phyloP scores from a whole-genome alignment of 1,140 invertebrate genomes.

The Drosophila miranda region DNA sequence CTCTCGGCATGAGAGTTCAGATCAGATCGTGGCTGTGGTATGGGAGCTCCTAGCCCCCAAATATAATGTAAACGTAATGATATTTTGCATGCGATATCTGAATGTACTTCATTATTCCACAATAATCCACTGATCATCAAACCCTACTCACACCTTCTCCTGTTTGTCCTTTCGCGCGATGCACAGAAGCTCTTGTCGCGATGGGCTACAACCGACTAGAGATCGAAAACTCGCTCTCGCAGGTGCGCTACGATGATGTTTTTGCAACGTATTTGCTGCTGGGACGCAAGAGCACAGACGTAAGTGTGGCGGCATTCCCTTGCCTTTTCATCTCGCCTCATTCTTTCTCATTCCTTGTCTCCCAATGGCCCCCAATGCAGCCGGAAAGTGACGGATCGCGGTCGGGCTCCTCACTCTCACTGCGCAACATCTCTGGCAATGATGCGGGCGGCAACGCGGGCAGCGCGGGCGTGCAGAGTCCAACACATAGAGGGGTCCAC shows the following conservation, averaged over 20 bases:
- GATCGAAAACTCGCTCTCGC: conserved; percentile 97
- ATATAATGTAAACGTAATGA: conserved; percentile 69
- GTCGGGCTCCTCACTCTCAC: conserved; percentile 96
- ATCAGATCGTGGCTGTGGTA: not conserved
- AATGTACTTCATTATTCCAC: conserved; percentile 28
- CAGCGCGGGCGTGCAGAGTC: conserved; percentile 88
- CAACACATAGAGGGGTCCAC: conserved; percentile 93
- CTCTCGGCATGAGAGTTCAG: no score
- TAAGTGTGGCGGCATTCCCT: conserved; percentile 84
- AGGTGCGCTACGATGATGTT: conserved; percentile 99
- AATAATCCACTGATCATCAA: conserved; percentile 45
- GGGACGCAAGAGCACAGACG: conserved; percentile 95
- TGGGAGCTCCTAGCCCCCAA: conserved; percentile 31
- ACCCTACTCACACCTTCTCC: conserved; percentile 57
- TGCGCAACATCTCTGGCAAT: conserved; percentile 91
- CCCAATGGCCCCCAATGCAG: conserved; percentile 83
- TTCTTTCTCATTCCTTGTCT: no score
- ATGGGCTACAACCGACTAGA: conserved; percentile 97
- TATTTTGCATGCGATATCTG: conserved; percentile 71
- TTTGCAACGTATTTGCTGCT: conserved; percentile 98
- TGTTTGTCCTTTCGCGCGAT: conserved; percentile 44
- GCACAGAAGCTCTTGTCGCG: conserved; percentile 92
- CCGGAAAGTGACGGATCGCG: conserved; percentile 97
- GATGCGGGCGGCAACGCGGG: conserved; percentile 84
- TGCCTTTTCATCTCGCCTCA: conserved; percentile 19